Base-by-base conservation (phyloP, 2,113 vertebrate species). In the Butorides virescens region DNA sequence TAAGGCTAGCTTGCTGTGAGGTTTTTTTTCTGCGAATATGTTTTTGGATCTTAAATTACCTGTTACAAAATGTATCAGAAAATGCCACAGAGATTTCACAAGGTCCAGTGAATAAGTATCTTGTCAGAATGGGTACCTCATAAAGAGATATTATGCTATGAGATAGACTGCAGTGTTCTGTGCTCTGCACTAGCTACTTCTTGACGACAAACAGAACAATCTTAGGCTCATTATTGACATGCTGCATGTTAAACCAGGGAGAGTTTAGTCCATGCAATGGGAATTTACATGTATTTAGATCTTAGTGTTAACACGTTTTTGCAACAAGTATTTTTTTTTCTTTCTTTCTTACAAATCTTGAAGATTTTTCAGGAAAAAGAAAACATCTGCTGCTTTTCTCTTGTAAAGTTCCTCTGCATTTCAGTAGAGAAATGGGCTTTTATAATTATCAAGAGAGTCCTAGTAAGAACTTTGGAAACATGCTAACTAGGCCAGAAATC, bases 401-500 rank as follows among this genome's bases (percentile, higher is more conserved):
- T 61, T 65, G 17, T 46, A 39, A 93, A 88, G 7, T 79, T 87
- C 39, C 42, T 80, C 59, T 85, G 32, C 46, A 19, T 87, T 93
- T 93, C 78, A 79, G 2, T 42, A 66, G 81, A 73, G 55, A 62
- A 94, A 81, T 56, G 15, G 21, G 56, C 32, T 88, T 94, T 90
- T 94, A 47, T 49, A 58, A 77, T 70, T 83, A 29, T 39, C 88
- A 83, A 5, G 74, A 62, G 81, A 86, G 37, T 73, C 46, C 58
- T 52, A 66, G 46, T 22, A 79, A 83, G 82, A 95, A 83, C 81
- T 90, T 92, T 62, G 67, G 84, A 93, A 93, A 83, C n/a, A 30
- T 53, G 42, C 78, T 92, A 95, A 90, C 78, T 90, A 88, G 72
- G 82, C 67, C 78, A 92, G 79, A 93, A 93, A 80, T 95, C 86